Evolutionary conservation across 1,140 invertebrate genomes (phyloP).

Genomic region (Pissodes strobi): DNA sequence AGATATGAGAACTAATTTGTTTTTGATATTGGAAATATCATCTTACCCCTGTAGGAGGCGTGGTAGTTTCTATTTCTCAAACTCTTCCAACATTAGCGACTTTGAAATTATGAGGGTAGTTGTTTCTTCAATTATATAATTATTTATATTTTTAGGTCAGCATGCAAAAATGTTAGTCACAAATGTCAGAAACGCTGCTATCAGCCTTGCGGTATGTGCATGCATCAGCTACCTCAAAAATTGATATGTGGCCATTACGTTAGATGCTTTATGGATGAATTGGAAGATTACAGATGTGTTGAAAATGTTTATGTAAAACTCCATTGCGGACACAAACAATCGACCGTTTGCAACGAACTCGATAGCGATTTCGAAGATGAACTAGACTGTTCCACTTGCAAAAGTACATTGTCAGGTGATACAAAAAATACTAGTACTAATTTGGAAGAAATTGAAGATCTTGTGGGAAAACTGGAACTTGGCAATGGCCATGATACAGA

Average conservation of each 20-base stretch:
- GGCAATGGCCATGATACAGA: too few species aligned
- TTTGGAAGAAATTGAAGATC: slow-evolving; percentile 1
- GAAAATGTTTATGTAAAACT: slow-evolving; percentile 49
- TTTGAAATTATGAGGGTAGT: too few species aligned
- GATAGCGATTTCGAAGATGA: slow-evolving; percentile 10
- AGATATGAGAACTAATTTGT: too few species aligned
- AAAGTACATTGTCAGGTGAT: neutral
- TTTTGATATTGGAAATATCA: too few species aligned
- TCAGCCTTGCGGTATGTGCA: slow-evolving; percentile 57
- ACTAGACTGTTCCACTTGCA: slow-evolving; percentile 3
- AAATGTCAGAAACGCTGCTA: slow-evolving; percentile 57
- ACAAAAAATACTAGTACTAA: neutral
- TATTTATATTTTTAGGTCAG: slow-evolving; percentile 8
- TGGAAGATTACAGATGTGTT: slow-evolving; percentile 48
- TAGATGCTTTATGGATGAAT: slow-evolving; percentile 52
- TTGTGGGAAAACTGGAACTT: too few species aligned
- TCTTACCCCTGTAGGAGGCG: too few species aligned
- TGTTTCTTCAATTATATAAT: too few species aligned
- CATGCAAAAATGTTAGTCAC: slow-evolving; percentile 54
- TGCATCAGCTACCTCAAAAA: slow-evolving; percentile 47
- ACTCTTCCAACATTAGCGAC: too few species aligned
- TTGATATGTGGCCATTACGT: slow-evolving; percentile 58
- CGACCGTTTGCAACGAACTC: neutral
- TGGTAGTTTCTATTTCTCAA: too few species aligned
- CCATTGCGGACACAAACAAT: slow-evolving; percentile 55